A percentile compares a stretch with the other conserved stretches of the same genome.
Conservation (phyloP, 2,113 vertebrate genomes). For the Phalacrocorax brasilianus region DNA sequence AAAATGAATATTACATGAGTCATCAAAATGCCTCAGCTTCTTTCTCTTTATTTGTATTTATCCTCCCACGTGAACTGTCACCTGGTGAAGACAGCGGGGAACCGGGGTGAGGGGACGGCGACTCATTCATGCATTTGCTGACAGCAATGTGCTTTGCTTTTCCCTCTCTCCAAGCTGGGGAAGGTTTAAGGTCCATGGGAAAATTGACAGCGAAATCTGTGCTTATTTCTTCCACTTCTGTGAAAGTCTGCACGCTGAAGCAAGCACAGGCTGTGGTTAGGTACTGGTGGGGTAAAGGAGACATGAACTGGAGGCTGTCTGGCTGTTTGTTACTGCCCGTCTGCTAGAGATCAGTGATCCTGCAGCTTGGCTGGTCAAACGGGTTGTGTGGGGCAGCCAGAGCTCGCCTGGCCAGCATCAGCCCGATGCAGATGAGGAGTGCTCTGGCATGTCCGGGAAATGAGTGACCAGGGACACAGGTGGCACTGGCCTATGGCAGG, state of each 20-base stretch:
- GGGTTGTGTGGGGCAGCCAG: neutral
- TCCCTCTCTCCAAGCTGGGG: neutral
- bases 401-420: neutral
- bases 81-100: neutral
- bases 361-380: neutral
- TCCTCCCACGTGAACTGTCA: slow-evolving; percentile 24
- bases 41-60: slow-evolving; percentile 50
- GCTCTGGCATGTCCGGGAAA: neutral
- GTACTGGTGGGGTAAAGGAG: neutral
- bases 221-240: neutral
- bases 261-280: neutral
- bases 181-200: neutral
- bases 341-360: neutral
- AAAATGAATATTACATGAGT: slow-evolving; percentile 62
- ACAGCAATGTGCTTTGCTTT: neutral
- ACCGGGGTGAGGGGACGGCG: neutral
- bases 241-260: neutral
- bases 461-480: neutral
- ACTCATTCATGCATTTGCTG: neutral
- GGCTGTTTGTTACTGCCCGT: neutral
- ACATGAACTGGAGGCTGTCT: neutral
- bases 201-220: neutral
- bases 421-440: fast-evolving
- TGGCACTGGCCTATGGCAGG: neutral
- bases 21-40: slow-evolving; percentile 33